Evolutionary conservation across 2,113 vertebrate species (phyloP).

Genomic region (Ondatra zibethicus): DNA sequence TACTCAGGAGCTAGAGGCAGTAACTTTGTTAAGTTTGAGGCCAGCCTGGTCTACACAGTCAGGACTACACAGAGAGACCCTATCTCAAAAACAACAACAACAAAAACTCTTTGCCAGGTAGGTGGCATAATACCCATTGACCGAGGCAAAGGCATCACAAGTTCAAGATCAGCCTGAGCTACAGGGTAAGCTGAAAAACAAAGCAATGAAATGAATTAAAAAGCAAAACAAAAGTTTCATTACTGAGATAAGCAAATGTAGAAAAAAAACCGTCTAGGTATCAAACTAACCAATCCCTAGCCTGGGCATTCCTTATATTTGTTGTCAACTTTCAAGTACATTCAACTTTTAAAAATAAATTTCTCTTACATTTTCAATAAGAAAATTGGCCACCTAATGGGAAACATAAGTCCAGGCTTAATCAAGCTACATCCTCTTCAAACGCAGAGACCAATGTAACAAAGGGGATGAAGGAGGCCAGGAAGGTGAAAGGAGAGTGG

Average conservation of each 20-base stretch:
- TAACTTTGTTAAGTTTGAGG: not conserved
- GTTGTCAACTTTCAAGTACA: constrained; percentile 26
- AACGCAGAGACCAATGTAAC: not conserved
- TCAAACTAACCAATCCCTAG: not conserved
- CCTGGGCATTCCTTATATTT: not conserved
- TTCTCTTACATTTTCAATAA: not conserved
- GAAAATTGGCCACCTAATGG: not conserved
- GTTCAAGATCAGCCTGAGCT: not conserved
- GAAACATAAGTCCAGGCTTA: not conserved
- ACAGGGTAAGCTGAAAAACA: not conserved
- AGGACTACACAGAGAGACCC: not conserved
- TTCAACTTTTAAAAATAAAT: not conserved
- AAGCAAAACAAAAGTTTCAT: not conserved
- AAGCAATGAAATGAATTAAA: not conserved
- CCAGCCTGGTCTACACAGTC: not conserved
- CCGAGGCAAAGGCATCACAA: not conserved
- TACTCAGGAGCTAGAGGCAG: not conserved
- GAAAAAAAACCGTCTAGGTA: not conserved
- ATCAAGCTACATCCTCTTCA: not conserved
- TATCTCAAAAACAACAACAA: not conserved
- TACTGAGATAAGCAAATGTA: not conserved
- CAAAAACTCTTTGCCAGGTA: not conserved
- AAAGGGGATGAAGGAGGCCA: not conserved
- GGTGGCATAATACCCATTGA: not conserved
- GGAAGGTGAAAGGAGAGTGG: not conserved